Conservation (phyloP, 2,113 vertebrate genomes). For the Calidris pugnax region DNA sequence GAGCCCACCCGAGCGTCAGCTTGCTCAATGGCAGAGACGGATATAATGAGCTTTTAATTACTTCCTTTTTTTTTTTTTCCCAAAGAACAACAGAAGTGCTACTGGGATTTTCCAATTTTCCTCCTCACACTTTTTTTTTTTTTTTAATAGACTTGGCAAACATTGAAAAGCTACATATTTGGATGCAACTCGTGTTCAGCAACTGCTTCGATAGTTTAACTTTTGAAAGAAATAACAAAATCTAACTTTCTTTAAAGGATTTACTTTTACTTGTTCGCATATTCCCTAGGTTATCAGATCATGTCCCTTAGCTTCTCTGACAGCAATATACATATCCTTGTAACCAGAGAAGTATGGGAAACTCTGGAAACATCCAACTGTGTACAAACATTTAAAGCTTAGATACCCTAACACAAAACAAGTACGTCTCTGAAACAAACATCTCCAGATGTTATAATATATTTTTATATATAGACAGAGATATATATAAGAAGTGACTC, state of each 20-base stretch:
- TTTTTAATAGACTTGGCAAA: not conserved
- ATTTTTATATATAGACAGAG: not conserved
- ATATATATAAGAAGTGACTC: conserved; percentile 45
- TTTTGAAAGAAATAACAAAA: not conserved
- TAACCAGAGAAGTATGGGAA: conserved; percentile 46
- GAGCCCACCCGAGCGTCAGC: not conserved
- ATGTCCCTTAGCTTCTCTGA: not conserved
- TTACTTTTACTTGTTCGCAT: not conserved
- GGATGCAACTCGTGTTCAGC: not conserved
- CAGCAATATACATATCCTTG: not conserved
- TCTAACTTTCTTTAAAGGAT: not conserved
- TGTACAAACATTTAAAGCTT: conserved; percentile 10
- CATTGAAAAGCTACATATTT: not conserved
- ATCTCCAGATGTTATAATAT: conserved; percentile 52
- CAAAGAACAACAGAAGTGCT: not conserved
- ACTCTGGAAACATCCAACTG: conserved; percentile 1
- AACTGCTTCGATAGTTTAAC: not conserved
- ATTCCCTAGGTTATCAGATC: not conserved
- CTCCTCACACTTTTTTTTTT: not conserved
- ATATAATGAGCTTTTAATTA: conserved; percentile 10
- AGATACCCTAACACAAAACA: not conserved
- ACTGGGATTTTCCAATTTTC: not conserved
- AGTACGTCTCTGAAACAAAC: conserved; percentile 29
- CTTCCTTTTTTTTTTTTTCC: not conserved
- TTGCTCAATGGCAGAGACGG: not conserved